Evolutionary conservation across 2,797 vertebrate species (phyloP), one percentile per base, ranked within the genome.

Genomic region (Sebastes ruberrimus): DNA sequence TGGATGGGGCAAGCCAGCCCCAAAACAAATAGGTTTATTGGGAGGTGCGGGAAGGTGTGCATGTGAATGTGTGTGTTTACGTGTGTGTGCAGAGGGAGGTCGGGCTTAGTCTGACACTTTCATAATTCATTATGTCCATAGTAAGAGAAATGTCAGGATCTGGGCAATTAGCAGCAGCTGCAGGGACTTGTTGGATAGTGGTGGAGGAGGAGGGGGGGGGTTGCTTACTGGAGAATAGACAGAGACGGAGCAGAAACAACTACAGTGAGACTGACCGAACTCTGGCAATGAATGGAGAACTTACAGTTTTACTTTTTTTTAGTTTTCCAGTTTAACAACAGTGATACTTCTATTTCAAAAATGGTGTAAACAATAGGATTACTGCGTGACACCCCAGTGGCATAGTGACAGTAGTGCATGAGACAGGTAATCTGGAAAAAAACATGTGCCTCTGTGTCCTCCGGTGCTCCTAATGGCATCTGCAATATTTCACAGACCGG

Each of bases 61-160:
- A 11, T 14, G 28, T 42, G 52, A 30, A 2, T 72, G 30, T 57
- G 27, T 65, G 53, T 61, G 9, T 70, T 11, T 64, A 64, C 49
- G 63, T 67, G 75, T 74, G 74, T 67, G 71, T 35, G 72, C 22
- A 22, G 18, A 63, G 72, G 22, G 71, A 76, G 78, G 76, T 27
- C 59, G 55, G 92, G 91, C 92, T 91, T 82, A 83, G 92, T 88
- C 95, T 95, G 95, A 95, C 95, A 95, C 95, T 95, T 96, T 96
- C 96, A 97, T 98, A 97, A 97, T 96, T 98, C 97, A 98, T 95
- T 88, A 96, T 97, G 96, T 97, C 96, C 96, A 97, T 97, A 97
- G 96, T 94, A 95, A 96, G 95, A 96, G 95, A 97, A 96, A 97
- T 97, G 97, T 96, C 97, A 98, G 94, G 95, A 94, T 94, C 92